A percentile compares a stretch with the other conserved stretches of the same genome.
phyloP scores from a whole-genome alignment of 1,140 invertebrate species.

The Cherax destructor region DNA sequence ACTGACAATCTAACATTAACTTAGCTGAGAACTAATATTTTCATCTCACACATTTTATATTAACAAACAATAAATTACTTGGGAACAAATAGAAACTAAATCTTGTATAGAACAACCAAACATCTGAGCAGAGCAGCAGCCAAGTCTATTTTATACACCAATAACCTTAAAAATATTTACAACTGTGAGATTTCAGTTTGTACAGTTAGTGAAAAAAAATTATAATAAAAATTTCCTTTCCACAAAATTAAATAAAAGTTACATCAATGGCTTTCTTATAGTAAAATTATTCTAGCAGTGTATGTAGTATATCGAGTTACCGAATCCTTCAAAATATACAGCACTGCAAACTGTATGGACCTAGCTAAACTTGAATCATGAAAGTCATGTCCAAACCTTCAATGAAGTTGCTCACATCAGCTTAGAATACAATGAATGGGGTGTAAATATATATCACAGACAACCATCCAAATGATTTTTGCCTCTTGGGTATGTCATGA shows the following conservation, averaged over 20 bases:
- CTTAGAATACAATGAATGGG: not conserved
- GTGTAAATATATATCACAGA: conserved; percentile 3
- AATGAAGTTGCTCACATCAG: not conserved
- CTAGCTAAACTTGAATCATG: not conserved
- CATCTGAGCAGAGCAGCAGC: not conserved
- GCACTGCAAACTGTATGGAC: not conserved
- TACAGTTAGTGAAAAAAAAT: not conserved
- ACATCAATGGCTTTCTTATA: not conserved
- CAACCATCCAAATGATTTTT: not conserved
- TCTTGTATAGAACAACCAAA: not conserved
- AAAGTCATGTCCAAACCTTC: not conserved
- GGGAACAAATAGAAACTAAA: not conserved
- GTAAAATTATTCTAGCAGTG: not conserved
- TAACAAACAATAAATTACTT: not conserved
- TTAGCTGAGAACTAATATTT: not conserved
- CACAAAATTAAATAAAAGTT: not conserved
- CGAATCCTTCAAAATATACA: not conserved
- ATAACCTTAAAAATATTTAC: not conserved
- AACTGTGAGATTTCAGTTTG: not conserved
- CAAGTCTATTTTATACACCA: not conserved
- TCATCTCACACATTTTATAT: not conserved
- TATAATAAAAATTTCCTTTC: not conserved
- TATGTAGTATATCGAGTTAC: not conserved
- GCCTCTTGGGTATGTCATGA: not conserved
- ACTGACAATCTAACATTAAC: not conserved